phyloP scores from a whole-genome alignment of 1,140 invertebrate species.

The Temnothorax nylanderi region DNA sequence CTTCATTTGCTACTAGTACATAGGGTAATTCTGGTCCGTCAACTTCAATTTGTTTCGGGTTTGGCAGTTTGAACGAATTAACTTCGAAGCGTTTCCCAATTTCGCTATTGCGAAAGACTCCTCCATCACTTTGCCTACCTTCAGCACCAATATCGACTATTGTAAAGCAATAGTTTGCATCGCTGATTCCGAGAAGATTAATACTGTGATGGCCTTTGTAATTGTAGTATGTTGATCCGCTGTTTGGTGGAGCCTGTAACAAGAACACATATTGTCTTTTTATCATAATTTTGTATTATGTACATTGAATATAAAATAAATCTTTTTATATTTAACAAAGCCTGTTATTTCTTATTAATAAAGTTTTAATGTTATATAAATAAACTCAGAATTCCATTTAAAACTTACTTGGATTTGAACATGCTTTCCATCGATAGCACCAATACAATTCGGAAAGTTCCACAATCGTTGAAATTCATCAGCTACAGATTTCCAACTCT shows the following conservation, averaged over 20 bases:
- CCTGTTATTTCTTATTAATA: not conserved
- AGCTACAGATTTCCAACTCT: not conserved
- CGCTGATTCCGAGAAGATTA: not conserved
- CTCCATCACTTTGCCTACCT: no score
- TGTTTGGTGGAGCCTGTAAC: not conserved
- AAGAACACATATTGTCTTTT: not conserved
- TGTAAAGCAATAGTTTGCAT: not conserved
- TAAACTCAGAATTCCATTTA: not conserved
- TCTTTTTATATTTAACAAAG: not conserved
- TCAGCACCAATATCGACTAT: not conserved
- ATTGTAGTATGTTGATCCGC: not conserved
- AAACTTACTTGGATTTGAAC: not conserved
- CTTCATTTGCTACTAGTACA: conserved; percentile 17
- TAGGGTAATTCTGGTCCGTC: not conserved
- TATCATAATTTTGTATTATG: not conserved
- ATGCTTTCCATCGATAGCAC: not conserved
- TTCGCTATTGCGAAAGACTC: not conserved
- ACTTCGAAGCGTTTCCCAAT: not conserved
- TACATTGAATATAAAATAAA: not conserved
- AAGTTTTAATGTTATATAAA: not conserved
- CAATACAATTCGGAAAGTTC: not conserved
- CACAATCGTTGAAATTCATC: not conserved
- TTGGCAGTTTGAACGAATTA: not conserved
- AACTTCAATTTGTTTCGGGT: not conserved
- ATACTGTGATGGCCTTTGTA: not conserved